Evolutionary conservation across 1,140 invertebrate genomes (phyloP), one percentile per base, ranked within the genome.

Genomic region (Oedothorax gibbosus): DNA sequence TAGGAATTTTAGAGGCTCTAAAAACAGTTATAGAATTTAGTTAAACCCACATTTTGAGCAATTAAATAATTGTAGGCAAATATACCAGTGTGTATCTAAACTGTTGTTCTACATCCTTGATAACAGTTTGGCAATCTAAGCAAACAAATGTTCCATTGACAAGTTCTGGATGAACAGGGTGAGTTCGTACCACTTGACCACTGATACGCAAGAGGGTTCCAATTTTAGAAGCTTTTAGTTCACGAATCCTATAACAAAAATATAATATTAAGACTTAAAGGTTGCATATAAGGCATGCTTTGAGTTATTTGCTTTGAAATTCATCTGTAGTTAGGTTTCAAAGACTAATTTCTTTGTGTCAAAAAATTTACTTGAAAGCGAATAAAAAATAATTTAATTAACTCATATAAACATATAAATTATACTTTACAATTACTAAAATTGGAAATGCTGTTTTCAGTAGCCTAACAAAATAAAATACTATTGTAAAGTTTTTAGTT

Each of bases 151-250:
- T 98, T 50, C 96, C 98, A 60, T 92, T 92, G 12, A 98, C 93
- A 12, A 99, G 91, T 90, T 99, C 98, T 0, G 98, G 98, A 90
- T 93, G 93, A 12, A 99, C 98, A 14, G 98, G 97, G 92, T 99
- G 98, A 12, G 98, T 99, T 85, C 99, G 92, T 12, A 99, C 98
- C 84, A 99, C 98, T 88, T 99, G 99, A 51, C 98, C 99, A 60
- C 96, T 97, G 88, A 99, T 99, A 88, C 96, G 93, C 78, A 99
- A 94, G 4, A 99, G 91, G 0, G 96, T 96, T 0, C 98, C 98
- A 88, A 99, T 95, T 91, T 97, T 98, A 0, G 95, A 92, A n/a
- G 97, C 96, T 21, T 95, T 98, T 86, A 99, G 89, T 90, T 99
- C 97, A 86, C 99, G 92, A 10, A 99, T 85, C 60, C 87, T 83